These are phyloP conservation scores for Mallateleia sp. DNA, from an alignment of 2,888 invertebrate genomes.

Conservation along the genomic window DNA sequence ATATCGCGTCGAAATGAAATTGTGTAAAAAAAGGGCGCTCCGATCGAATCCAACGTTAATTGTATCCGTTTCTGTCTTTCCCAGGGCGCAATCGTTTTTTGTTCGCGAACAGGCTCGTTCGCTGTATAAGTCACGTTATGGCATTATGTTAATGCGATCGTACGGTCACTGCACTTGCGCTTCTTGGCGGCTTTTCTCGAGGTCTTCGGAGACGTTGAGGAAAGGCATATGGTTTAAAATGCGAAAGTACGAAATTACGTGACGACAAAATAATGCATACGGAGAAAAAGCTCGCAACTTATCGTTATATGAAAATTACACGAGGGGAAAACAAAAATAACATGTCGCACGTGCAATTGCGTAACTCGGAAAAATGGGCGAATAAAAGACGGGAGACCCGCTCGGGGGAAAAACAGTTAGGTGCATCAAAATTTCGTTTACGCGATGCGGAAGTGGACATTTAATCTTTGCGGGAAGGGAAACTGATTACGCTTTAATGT, in stretches of 20 bases:
- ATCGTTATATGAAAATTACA: slow-evolving; percentile 63
- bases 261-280: slow-evolving; percentile 67
- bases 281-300: slow-evolving; percentile 59
- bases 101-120: slow-evolving; percentile 53
- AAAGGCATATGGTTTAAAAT: slow-evolving; percentile 63
- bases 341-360: slow-evolving; percentile 52
- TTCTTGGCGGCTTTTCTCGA: slow-evolving; percentile 78
- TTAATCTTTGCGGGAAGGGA: neutral
- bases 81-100: slow-evolving; percentile 50
- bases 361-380: slow-evolving; percentile 37
- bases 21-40: slow-evolving; percentile 2
- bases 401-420: slow-evolving; percentile 13
- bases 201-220: slow-evolving; percentile 58
- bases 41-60: slow-evolving; percentile 25
- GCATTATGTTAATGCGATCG: slow-evolving; percentile 83
- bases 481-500: neutral
- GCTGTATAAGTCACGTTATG: slow-evolving; percentile 77
- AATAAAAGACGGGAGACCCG: slow-evolving; percentile 31
- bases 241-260: slow-evolving; percentile 65
- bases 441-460: slow-evolving; percentile 3
- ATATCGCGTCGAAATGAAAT: too few species aligned
- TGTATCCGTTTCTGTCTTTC: slow-evolving; percentile 29
- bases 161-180: slow-evolving; percentile 83
- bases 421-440: slow-evolving; percentile 2
- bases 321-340: slow-evolving; percentile 59